These are phyloP conservation scores for Perizoma affinitatum DNA, from an alignment of 2,888 invertebrate genomes.

Conservation along the genomic window DNA sequence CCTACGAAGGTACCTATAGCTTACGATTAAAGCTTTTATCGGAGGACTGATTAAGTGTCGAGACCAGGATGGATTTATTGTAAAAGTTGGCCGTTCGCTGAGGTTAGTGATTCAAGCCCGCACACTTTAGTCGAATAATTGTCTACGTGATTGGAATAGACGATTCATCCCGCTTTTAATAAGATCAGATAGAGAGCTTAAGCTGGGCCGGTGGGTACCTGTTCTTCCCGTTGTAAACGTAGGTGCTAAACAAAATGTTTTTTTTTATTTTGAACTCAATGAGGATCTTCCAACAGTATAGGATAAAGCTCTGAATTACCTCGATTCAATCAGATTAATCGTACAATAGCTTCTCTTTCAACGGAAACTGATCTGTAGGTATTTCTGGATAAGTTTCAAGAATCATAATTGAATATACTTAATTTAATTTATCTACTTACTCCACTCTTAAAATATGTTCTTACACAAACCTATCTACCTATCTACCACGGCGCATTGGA, in stretches of 20 bases:
- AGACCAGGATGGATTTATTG: slow-evolving; percentile 82
- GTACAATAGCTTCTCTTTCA: too few species aligned
- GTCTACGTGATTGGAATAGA: slow-evolving; percentile 82
- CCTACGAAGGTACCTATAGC: slow-evolving; percentile 69
- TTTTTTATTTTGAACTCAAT: slow-evolving; percentile 10
- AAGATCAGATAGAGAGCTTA: slow-evolving; percentile 77
- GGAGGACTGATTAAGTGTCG: slow-evolving; percentile 83
- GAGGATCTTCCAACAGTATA: neutral
- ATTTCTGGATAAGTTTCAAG: neutral
- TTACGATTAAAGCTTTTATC: slow-evolving; percentile 83
- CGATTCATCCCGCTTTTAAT: slow-evolving; percentile 73
- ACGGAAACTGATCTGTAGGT: too few species aligned
- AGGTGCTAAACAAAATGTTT: slow-evolving; percentile 12
- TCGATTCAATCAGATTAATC: neutral
- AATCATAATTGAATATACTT: neutral
- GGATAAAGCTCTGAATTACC: neutral
- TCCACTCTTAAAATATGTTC: neutral
- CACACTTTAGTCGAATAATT: slow-evolving; percentile 83
- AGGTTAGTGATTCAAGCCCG: slow-evolving; percentile 82
- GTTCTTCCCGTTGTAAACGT: slow-evolving; percentile 21
- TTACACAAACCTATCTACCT: slow-evolving; percentile 1
- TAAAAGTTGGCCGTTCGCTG: slow-evolving; percentile 82
- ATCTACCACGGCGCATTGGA: neutral
- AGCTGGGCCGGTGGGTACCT: slow-evolving; percentile 56
- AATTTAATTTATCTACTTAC: neutral